Evolutionary conservation across 2,797 vertebrate species (phyloP), one percentile per base, ranked within the genome.

Genomic region (Setipinna tenuifilis): DNA sequence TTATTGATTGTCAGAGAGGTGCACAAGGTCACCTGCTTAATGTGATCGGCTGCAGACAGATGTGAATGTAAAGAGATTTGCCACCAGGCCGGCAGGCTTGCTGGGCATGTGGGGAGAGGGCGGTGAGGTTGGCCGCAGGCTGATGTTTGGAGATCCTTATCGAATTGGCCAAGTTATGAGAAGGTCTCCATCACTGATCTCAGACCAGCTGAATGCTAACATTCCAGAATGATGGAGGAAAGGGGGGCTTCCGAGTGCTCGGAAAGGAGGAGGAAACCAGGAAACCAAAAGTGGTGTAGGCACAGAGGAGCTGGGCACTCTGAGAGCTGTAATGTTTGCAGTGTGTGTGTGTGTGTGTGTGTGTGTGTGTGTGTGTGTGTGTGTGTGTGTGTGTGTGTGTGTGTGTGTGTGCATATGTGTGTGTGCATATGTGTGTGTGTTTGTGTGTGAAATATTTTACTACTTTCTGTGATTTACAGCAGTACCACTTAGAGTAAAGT

Each of bases 1-100:
- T 83, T 89, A 91, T 90, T 84, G 91, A 91, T 89, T 86, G 83
- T 82, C 80, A 81, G 31, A 44, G 41, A 25, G 82, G 83, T 85
- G 86, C 75, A 81, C 21, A 41, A 84, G 83, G 85, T 81, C 75
- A 50, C 85, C 83, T 86, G 84, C 65, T 81, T 85, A 88, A 90
- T 75, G 86, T 85, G 75, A 87, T 85, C 46, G 48, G 75, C 82
- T 83, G 83, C 83, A 88, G 83, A 88, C 82, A 81, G 88, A 89
- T 87, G 75, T 87, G 85, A 57, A 85, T 89, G 84, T 86, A 81
- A 90, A 90, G 87, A 11, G 71, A 89, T 83, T 87, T 87, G 85
- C 86, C 65, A 25, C 48, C 25, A 54, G 82, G 83, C 84, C 61
- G 48, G 78, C 25, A 16, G n/a, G 81, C 35, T 6, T 0, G 62